Conservation (phyloP, 1,140 invertebrate genomes). For the Leucophenga varia region DNA sequence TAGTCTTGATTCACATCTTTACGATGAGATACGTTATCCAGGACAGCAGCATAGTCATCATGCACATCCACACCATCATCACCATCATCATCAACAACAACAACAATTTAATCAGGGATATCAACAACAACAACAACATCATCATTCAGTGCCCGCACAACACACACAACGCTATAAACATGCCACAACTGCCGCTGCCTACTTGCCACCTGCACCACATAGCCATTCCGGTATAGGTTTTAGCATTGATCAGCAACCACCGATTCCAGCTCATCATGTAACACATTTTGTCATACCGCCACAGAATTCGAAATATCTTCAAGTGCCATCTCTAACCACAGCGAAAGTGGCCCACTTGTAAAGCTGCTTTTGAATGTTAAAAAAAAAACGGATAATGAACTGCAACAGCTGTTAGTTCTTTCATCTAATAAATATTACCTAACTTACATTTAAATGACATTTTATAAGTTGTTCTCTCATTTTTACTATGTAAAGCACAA, state of each 20-base stretch:
- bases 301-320: slow-evolving; percentile 44
- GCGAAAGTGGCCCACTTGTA: slow-evolving; percentile 42
- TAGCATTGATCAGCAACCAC: background rate
- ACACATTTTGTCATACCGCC: slow-evolving; percentile 46
- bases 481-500: too few relatives aligned
- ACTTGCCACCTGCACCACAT: slow-evolving; percentile 19
- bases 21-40: slow-evolving; percentile 49
- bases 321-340: slow-evolving; percentile 37
- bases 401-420: too few relatives aligned
- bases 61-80: slow-evolving; percentile 18
- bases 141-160: slow-evolving; percentile 7
- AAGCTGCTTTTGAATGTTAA: slow-evolving; percentile 8
- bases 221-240: too few relatives aligned
- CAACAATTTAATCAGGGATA: background rate
- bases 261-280: slow-evolving; percentile 23
- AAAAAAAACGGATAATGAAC: too few relatives aligned
- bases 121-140: slow-evolving; percentile 1
- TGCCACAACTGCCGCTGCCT: slow-evolving; percentile 32
- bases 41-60: slow-evolving; percentile 32
- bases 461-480: too few relatives aligned
- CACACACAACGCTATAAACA: slow-evolving; percentile 21
- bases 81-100: slow-evolving; percentile 18
- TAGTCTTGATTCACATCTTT: slow-evolving; percentile 48
- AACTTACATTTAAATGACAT: too few relatives aligned
- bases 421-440: too few relatives aligned